A percentile compares a stretch with the other conserved stretches of the same genome.
These are phyloP conservation scores for Sesia bembeciformis DNA, from an alignment of 2,888 invertebrate species.

Conservation along the genomic window DNA sequence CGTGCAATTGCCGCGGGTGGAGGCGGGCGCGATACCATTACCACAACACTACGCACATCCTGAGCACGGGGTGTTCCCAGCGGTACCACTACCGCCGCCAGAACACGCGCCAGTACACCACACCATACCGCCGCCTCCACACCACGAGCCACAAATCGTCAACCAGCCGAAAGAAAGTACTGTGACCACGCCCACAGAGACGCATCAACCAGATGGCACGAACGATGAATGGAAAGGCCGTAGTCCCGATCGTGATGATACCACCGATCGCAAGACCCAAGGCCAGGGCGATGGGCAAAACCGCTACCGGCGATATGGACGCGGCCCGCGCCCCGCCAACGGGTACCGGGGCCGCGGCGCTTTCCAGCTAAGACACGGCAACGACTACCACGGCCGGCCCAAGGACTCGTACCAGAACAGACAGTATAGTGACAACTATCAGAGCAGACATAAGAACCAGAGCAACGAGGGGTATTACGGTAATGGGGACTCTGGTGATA, in stretches of 20 bases:
- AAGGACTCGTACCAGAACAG: slow-evolving; percentile 43
- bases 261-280: slow-evolving; percentile 42
- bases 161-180: slow-evolving; percentile 23
- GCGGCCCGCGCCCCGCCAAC: slow-evolving; percentile 50
- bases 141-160: slow-evolving; percentile 20
- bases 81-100: slow-evolving; percentile 42
- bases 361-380: slow-evolving; percentile 41
- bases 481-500: slow-evolving; percentile 53
- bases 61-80: slow-evolving; percentile 71
- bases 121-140: slow-evolving; percentile 47
- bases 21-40: slow-evolving; percentile 67
- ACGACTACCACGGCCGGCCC: slow-evolving; percentile 44
- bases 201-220: slow-evolving; percentile 22
- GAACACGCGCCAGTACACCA: slow-evolving; percentile 70
- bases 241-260: slow-evolving; percentile 51
- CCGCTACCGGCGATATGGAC: slow-evolving; percentile 46
- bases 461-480: slow-evolving; percentile 48
- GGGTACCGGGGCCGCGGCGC: slow-evolving; percentile 56
- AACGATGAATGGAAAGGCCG: slow-evolving; percentile 40
- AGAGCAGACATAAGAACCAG: slow-evolving; percentile 46
- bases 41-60: slow-evolving; percentile 72
- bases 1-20: slow-evolving; percentile 61
- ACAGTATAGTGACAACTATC: slow-evolving; percentile 46
- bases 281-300: slow-evolving; percentile 60
- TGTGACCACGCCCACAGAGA: slow-evolving; percentile 17